A percentile compares a stretch with the other conserved stretches of the same genome.
Conservation (phyloP, 2,888 invertebrate species). For the Pyrocoelia pectoralis region DNA sequence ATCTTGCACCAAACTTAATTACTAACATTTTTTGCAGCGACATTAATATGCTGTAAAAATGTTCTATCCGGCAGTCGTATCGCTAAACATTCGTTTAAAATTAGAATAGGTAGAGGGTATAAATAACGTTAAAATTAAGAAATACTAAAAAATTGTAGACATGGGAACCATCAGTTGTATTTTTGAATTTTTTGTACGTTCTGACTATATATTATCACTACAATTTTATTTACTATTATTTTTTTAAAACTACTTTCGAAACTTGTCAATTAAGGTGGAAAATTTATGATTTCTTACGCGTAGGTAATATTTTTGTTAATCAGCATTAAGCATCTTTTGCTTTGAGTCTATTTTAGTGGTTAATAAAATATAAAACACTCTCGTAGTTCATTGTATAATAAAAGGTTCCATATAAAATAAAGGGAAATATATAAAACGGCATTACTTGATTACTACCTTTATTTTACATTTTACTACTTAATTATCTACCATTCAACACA, state of each 20-base stretch:
- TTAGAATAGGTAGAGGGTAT: background rate
- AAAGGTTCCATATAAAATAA: constrained; percentile 15
- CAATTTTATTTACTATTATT: background rate
- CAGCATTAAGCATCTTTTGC: background rate
- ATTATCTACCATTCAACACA: constrained; percentile 26
- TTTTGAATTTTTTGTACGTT: too few relatives aligned
- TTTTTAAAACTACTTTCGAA: background rate
- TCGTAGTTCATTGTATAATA: constrained; percentile 1
- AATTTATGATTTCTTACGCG: constrained; percentile 4
- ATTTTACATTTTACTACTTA: constrained; percentile 22
- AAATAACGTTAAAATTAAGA: background rate
- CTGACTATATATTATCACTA: too few relatives aligned
- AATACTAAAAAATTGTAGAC: too few relatives aligned
- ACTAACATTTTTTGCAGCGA: constrained; percentile 5
- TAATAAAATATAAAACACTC: constrained; percentile 3
- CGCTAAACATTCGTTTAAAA: background rate
- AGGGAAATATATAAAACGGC: constrained; percentile 12
- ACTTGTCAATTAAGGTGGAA: constrained; percentile 4
- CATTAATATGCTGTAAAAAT: constrained; percentile 1
- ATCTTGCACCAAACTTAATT: background rate
- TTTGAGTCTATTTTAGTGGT: constrained; percentile 10
- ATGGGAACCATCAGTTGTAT: too few relatives aligned
- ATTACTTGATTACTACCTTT: constrained; percentile 15
- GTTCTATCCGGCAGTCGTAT: too few relatives aligned
- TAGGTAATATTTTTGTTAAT: background rate